Evolutionary conservation across 2,888 invertebrate species (phyloP).

Genomic region (Aquatica leii): DNA sequence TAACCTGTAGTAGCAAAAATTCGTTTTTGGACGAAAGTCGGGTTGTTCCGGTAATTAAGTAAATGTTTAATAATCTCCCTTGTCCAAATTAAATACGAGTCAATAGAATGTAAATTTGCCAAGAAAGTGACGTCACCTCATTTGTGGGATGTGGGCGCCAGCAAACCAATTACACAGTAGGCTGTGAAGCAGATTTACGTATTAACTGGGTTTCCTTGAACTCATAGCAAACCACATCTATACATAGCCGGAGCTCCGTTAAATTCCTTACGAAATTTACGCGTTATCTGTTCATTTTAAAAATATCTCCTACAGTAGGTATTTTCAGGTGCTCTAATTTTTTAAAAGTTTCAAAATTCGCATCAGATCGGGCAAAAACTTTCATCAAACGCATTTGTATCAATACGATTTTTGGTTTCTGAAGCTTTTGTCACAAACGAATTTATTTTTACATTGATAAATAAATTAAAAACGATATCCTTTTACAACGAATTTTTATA

Average conservation of each 20-base stretch:
- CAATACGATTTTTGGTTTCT: no score
- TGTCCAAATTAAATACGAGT: conserved; percentile 6
- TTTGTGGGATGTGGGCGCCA: conserved; percentile 37
- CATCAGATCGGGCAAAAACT: no score
- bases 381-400: no score
- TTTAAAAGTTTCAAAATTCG: neutral
- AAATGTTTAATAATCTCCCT: no score
- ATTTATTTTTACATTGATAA: no score
- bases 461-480: no score
- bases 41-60: no score
- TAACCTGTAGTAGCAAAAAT: no score
- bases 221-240: conserved; percentile 29
- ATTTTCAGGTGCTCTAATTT: conserved; percentile 12
- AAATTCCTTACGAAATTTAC: conserved; percentile 21
- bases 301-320: conserved; percentile 12
- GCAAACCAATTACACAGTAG: conserved; percentile 37
- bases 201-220: conserved; percentile 35
- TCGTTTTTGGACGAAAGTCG: no score
- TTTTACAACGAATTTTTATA: no score
- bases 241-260: conserved; percentile 28
- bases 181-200: conserved; percentile 36
- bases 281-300: conserved; percentile 18
- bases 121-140: conserved; percentile 31
- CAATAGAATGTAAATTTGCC: conserved; percentile 19
- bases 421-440: no score